Percentiles rank a stretch among this genome's conserved stretches.
Conservation (phyloP, 2,113 vertebrate species). For the Catharus minimus region DNA sequence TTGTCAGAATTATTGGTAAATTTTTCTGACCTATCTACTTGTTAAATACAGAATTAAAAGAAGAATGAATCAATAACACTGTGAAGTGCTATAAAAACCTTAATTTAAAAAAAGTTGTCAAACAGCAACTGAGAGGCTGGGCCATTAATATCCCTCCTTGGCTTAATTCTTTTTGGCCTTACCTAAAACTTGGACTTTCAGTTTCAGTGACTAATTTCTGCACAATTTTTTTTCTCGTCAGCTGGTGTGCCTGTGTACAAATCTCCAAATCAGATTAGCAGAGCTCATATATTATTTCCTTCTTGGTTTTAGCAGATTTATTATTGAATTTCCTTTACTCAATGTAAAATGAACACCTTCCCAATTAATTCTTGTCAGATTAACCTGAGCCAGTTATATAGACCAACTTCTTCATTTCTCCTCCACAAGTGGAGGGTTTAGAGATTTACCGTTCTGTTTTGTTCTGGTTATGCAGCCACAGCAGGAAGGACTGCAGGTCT, state of each 20-base stretch:
- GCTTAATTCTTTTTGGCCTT: background rate
- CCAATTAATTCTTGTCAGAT: background rate
- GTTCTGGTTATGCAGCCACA: background rate
- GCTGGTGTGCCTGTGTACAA: background rate
- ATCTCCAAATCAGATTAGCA: background rate
- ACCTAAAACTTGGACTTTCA: background rate
- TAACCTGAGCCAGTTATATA: background rate
- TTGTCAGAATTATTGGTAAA: background rate
- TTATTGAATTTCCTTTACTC: background rate
- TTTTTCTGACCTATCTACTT: background rate
- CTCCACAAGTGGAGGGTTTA: background rate
- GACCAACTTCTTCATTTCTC: background rate
- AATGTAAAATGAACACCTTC: background rate
- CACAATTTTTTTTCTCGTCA: background rate
- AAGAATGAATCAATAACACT: background rate
- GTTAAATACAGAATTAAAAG: background rate
- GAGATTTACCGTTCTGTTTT: constrained; percentile 13
- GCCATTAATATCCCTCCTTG: background rate
- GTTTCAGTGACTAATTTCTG: background rate
- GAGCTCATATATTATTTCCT: background rate
- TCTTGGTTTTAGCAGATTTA: background rate
- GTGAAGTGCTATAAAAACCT: background rate
- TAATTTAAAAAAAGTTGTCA: background rate
- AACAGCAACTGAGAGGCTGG: background rate
- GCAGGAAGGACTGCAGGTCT: background rate